Evolutionary conservation across 92 coral and sea anemone species (phyloP), one percentile per base, ranked within the genome.

Genomic region (Porites rus): DNA sequence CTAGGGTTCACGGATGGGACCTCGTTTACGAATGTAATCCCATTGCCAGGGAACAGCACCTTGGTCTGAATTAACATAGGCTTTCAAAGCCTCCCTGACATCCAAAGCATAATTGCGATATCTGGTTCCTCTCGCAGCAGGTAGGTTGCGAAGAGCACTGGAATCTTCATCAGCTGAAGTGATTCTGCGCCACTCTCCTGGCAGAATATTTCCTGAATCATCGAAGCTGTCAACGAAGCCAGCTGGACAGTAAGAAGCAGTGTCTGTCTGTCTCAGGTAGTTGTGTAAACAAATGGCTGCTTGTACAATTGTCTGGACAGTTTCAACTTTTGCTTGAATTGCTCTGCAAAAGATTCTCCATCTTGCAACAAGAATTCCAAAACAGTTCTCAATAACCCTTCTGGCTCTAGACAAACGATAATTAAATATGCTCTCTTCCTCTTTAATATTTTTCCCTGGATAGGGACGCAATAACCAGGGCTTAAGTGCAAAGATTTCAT

Each of bases 161-260:
- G 84, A 79, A 43, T 83, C 87, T 43, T 81, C 67, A 69, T 79
- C 85, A 74, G 83, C 65, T 79, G 65, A 65, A 65, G 73, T 85
- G 61, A 76, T 69, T 80, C 91, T 74, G 25, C 90, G 80, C 92
- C 88, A 92, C 78, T 89, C 86, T 70, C 88, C 92, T 74, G 92
- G 90, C 60, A 62, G 70, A 71, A 89, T 84, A 72, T 80, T 83
- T 69, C 92, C 95, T 58, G 81, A 79, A 28, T 13, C 72, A 86
- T 85, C 86, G 54, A 64, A 43, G 66, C 84, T 78, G 77, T 91
- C 82, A 14, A 88, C 88, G 75, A 92, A 89, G 58, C 92, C 92
- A 83, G 84, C 61, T 14, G 90, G 92, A 76, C 89, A 83, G 84
- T 83, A 91, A 71, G 50, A 61, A 54, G 91, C 88, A 85, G 62